Base-by-base conservation (phyloP, 2,797 vertebrate genomes). In the Steatocranus sp. region DNA sequence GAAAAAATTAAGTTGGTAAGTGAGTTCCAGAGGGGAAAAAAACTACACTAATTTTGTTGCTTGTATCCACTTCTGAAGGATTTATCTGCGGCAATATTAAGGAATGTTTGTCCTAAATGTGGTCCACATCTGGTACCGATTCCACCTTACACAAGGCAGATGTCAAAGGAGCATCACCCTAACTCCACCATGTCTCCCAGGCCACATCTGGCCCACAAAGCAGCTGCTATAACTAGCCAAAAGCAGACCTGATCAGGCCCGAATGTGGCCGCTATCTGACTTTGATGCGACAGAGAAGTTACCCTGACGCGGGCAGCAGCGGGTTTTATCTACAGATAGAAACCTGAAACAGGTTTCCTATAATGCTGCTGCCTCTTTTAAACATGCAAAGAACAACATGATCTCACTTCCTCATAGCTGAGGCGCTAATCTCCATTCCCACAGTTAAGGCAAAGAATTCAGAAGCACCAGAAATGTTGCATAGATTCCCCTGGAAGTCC, bases 401-500 rank as follows among this genome's bases (percentile, higher is more conserved):
- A 34, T 75, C 74, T 10, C 50, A 86, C 86, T 86, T 92, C 87
- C 83, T 88, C 75, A 43, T 30, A 36, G 70, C 81, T 53, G 78
- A 51, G 53, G 18, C 5, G 32, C 73, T 82, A 48, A 70, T 86
- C 70, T 78, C 20, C 0, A 30, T 73, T 79, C 79, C 17, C 15
- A 27, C 51, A 25, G 14, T 82, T 78, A 75, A 84, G 86, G 83
- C 79, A 46, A 68, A 70, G 76, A 80, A 56, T 80, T 73, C 7
- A 85, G 80, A 88, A 46, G 41, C 32, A 79, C 17, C 68, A 49
- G 43, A 17, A 63, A 78, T 79, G 78, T 93, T 93, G 94, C 93
- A 93, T 94, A 92, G 91, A 89, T 88, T 79, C 89, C 77, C 81
- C 82, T 76, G 78, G 20, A 87, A 83, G 83, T 56, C 66, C 75